Evolutionary conservation across 2,113 vertebrate species (phyloP).

Genomic region (Sapayoa aenigma): DNA sequence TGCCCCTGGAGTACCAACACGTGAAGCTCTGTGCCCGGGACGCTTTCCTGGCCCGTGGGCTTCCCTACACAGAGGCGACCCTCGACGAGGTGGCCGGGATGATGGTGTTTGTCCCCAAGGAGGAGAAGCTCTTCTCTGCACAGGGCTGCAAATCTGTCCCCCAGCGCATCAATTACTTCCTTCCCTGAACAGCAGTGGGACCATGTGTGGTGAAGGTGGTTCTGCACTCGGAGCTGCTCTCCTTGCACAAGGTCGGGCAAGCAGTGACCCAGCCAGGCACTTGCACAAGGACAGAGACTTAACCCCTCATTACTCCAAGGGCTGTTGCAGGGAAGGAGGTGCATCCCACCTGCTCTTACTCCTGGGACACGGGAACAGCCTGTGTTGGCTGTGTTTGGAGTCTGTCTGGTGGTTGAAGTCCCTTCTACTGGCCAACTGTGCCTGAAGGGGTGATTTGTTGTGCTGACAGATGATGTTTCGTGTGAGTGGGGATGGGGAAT

Average conservation of each 20-base stretch:
- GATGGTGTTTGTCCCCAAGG: constrained; percentile 90
- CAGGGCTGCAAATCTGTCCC: constrained; percentile 95
- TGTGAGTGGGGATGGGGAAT: background rate
- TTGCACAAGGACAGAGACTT: background rate
- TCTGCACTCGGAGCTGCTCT: background rate
- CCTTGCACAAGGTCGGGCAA: background rate
- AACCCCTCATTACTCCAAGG: accelerated
- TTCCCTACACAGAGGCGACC: constrained; percentile 76
- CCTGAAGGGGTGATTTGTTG: background rate
- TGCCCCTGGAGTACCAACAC: constrained; percentile 89
- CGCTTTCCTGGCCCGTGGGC: constrained; percentile 79
- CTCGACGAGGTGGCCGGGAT: constrained; percentile 86
- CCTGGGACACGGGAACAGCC: background rate
- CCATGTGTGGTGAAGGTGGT: background rate
- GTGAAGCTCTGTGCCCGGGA: constrained; percentile 86
- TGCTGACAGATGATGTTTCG: background rate
- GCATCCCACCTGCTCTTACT: background rate
- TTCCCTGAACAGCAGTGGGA: constrained; percentile 74
- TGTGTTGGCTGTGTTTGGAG: background rate
- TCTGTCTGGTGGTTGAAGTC: background rate
- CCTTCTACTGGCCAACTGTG: background rate
- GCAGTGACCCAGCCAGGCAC: background rate
- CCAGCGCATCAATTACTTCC: constrained; percentile 90
- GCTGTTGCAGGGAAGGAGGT: background rate
- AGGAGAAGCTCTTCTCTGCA: constrained; percentile 89